phyloP scores from a whole-genome alignment of 2,797 vertebrate species.

The Ara ararauna region DNA sequence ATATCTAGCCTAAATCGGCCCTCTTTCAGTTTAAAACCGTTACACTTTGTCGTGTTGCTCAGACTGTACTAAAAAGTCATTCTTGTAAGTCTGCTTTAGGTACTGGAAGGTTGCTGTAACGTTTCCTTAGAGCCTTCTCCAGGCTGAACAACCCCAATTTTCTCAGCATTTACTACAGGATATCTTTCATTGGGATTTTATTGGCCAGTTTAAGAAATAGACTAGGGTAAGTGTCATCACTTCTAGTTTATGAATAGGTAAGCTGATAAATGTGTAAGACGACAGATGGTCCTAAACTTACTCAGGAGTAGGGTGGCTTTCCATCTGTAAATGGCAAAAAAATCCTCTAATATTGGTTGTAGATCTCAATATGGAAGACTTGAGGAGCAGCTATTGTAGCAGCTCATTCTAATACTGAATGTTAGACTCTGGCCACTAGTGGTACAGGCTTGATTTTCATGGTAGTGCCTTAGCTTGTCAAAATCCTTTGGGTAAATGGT shows the following conservation, averaged over 20 bases:
- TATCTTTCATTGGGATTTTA: neutral
- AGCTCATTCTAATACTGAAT: neutral
- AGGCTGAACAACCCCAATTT: neutral
- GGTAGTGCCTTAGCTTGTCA: neutral
- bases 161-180: neutral
- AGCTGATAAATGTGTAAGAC: neutral
- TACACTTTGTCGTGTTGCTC: neutral
- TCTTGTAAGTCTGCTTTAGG: neutral
- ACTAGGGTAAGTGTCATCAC: accelerated
- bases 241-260: neutral
- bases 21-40: neutral
- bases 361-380: neutral
- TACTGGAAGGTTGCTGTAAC: neutral
- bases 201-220: neutral
- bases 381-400: neutral
- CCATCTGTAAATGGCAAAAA: neutral
- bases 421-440: neutral
- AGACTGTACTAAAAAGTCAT: neutral
- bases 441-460: neutral
- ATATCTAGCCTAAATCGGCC: accelerated
- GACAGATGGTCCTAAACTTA: neutral
- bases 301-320: neutral
- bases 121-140: neutral
- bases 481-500: accelerated
- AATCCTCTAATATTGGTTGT: neutral